Conservation (phyloP, 2,113 vertebrate genomes). For the zebrafish (Danio rerio) region GRCz12tu NC_133189.1:11782001-11782500, state of each 20-base stretch:
- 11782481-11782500: too few species aligned
- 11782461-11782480: too few species aligned
- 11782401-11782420: conserved; percentile 28
- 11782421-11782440: conserved; percentile 39
- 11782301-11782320: conserved; percentile 33
- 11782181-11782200: not conserved
- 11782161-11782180: not conserved
- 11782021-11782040: too few species aligned
- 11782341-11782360: conserved; percentile 58
- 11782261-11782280: not conserved
- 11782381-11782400: conserved; percentile 52
- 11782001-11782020: too few species aligned
- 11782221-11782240: conserved; percentile 49
- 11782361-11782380: conserved; percentile 62
- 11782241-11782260: not conserved
- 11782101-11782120: too few species aligned
- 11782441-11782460: not conserved
- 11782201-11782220: conserved; percentile 36
- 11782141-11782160: too few species aligned
- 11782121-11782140: too few species aligned
- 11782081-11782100: too few species aligned
- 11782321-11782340: conserved; percentile 58
- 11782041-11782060: too few species aligned
- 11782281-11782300: conserved; percentile 48
- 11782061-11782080: too few species aligned